Conservation (phyloP, 2,888 invertebrate species). For the Tenthredo scrophulariae region DNA sequence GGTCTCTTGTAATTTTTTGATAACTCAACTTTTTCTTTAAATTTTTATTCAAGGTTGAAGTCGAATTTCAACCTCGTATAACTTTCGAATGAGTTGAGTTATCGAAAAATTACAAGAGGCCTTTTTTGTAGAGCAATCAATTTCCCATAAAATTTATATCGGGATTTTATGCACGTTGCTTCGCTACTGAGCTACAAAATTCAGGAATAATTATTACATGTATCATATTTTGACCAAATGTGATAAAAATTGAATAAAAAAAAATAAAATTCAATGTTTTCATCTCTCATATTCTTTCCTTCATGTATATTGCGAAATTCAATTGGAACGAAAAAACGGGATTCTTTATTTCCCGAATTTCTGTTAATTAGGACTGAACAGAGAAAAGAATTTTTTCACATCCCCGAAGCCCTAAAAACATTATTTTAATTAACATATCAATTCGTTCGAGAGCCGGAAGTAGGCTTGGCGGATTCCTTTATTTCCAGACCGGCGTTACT, state of each 20-base stretch:
- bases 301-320: neutral
- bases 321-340: neutral
- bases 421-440: conserved; percentile 44
- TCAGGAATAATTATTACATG: too few relatives aligned
- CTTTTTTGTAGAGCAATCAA: too few relatives aligned
- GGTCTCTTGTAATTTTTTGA: too few relatives aligned
- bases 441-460: conserved; percentile 38
- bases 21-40: too few relatives aligned
- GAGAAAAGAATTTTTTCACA: neutral
- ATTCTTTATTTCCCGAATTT: neutral
- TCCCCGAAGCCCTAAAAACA: neutral
- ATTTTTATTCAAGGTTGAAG: too few relatives aligned
- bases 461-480: conserved; percentile 13
- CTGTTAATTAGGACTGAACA: neutral
- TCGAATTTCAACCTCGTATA: too few relatives aligned
- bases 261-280: neutral
- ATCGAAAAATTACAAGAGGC: too few relatives aligned
- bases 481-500: neutral
- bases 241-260: neutral
- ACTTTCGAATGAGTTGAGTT: too few relatives aligned
- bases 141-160: too few relatives aligned
- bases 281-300: neutral
- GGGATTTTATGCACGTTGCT: too few relatives aligned
- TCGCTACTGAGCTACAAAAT: too few relatives aligned
- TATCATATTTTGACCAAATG: neutral